Percentiles rank a stretch among this genome's conserved stretches.
phyloP scores from a whole-genome alignment of 2,797 vertebrate species.

The Pagetopsis macropterus region DNA sequence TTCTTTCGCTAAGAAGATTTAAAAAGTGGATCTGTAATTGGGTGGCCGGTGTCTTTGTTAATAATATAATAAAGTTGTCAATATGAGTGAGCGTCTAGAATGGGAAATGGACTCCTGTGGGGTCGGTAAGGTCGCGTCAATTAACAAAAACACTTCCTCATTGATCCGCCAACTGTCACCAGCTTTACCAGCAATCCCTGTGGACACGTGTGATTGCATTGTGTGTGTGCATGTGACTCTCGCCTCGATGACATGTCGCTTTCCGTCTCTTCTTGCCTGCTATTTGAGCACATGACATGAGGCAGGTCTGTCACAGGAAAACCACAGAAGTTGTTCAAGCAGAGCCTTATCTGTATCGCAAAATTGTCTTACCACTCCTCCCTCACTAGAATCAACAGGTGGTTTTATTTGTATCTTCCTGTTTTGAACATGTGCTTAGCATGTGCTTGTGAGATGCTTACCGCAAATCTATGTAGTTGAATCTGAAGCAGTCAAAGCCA shows the following conservation, averaged over 20 bases:
- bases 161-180: slow-evolving; percentile 4
- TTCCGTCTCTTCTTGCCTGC: background rate
- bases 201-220: background rate
- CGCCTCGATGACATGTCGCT: background rate
- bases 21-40: background rate
- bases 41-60: background rate
- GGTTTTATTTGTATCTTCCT: slow-evolving; percentile 4
- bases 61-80: background rate
- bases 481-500: background rate
- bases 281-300: background rate
- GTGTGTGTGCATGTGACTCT: background rate
- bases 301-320: slow-evolving; percentile 28
- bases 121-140: background rate
- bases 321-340: too few relatives aligned
- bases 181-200: background rate
- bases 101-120: background rate
- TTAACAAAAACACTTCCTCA: slow-evolving; percentile 16
- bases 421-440: slow-evolving; percentile 5
- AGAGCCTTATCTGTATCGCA: background rate
- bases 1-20: background rate
- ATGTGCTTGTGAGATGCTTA: background rate
- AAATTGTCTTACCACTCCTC: background rate
- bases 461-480: background rate
- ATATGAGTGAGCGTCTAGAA: background rate
- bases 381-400: background rate